Evolutionary conservation across 2,113 vertebrate genomes (phyloP), one percentile per base, ranked within the genome.

Genomic region (Sphyrna mokarran): DNA sequence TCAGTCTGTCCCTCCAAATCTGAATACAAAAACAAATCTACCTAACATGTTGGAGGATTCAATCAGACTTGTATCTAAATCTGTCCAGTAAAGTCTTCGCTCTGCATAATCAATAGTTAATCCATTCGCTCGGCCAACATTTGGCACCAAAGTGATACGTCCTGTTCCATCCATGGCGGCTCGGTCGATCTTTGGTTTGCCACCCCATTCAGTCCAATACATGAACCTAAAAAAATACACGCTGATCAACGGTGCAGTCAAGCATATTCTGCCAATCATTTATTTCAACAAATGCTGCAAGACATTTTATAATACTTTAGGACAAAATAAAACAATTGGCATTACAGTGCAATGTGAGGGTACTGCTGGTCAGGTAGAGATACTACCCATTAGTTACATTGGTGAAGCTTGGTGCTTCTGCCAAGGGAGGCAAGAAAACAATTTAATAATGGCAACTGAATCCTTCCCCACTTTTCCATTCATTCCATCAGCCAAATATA

Each of bases 141-240:
- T 98, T 0, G 98, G 98, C 95, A 99, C 99, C 96, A 99, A 95
- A 0, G 99, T 99, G 58, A 98, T 98, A 0, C 99, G 97, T 29
- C 98, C 98, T 0, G 98, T 98, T 66, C 99, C 99, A 61, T 99
- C 99, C 99, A 99, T 99, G 0, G 99, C 98, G 0, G 99, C 98
- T 16, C 99, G 97, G 96, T 99, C 99, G 90, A 99, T 99, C 97
- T 99, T 99, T 0, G 99, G 99, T 96, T 99, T 99, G 33, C 99
- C 99, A 2, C 99, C 99, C 99, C 99, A 99, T 96, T 99, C 99
- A 0, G 99, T 99, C 99, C 99, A 99, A 97, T 99, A 99, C 99
- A 99, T 99, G 97, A 99, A 99, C 66, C 99, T 98, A 96, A 96
- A 96, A 66, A 37, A 93, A 20, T 61, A 69, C 13, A 78, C 1